Percentiles rank a stretch among this genome's conserved stretches.
Conservation (phyloP, 2,113 vertebrate genomes). For the Galbula dea region DNA sequence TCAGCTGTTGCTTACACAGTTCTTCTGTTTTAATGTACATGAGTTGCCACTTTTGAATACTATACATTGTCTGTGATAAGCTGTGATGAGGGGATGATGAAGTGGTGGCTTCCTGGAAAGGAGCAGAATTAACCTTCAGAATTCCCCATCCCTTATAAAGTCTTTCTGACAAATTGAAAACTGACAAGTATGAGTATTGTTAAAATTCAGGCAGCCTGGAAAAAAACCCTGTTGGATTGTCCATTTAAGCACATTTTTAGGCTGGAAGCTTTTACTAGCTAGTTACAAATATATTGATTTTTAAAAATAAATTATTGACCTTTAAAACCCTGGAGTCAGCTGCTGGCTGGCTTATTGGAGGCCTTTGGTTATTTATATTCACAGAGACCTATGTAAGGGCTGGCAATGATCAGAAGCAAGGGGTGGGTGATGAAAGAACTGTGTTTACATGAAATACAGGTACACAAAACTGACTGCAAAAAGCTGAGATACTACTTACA, state of each 20-base stretch:
- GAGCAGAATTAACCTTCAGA: constrained; percentile 14
- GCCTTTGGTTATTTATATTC: neutral
- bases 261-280: constrained; percentile 8
- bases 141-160: neutral
- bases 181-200: neutral
- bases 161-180: neutral
- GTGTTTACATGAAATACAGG: neutral
- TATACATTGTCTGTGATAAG: neutral
- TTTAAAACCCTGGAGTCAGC: constrained; percentile 14
- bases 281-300: constrained; percentile 30
- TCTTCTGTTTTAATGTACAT: neutral
- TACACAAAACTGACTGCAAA: neutral
- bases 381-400: neutral
- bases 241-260: constrained; percentile 11
- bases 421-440: neutral
- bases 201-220: neutral
- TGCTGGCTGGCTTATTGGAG: neutral
- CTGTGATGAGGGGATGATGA: neutral
- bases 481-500: neutral
- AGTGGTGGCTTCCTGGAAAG: neutral
- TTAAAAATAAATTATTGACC: constrained; percentile 34
- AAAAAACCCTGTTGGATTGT: neutral
- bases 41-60: neutral
- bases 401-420: neutral
- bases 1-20: neutral